Base-by-base conservation (phyloP, 2,113 vertebrate species). In the Sylvia atricapilla region DNA sequence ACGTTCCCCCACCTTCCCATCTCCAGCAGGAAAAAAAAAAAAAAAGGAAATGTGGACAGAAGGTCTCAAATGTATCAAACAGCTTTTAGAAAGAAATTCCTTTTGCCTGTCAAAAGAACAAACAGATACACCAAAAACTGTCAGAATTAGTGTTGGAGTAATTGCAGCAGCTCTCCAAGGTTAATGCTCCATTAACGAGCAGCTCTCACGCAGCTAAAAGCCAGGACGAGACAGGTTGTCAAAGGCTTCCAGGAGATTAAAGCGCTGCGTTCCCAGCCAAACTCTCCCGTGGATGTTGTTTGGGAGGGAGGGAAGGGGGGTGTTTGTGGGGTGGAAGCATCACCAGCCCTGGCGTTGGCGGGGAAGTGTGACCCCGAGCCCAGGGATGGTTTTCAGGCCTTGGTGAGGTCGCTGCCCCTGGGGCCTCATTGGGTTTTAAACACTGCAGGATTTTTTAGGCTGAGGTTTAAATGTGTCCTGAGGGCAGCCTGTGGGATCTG, bases 221-320 rank as follows among this genome's bases (percentile, higher is more conserved):
- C 96, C 90, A 44, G 95, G 93, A 96, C 91, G 89, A 97, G 96
- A 97, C 97, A 97, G 96, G 95, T 96, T 98, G 97, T 97, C 97
- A 97, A 96, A 97, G 97, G 96, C 95, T 96, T 96, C 96, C 75
- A 52, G 93, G 96, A 97, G 97, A 98, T 98, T 95, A 97, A 98
- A 98, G 96, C 94, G 67, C 93, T 76, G 89, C 79, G 25, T 93
- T 97, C 94, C 87, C 92, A 94, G 95, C 93, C 95, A 84, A 93
- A 95, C 79, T 92, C 97, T 95, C 93, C 35, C 21, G 93, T 91
- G 97, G 90, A 64, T 86, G 96, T 86, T 94, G 85, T 95, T 94
- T 82, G 83, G 87, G 25, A 89, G 93, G 85, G 66, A 87, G 94
- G 89, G 82, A 37, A 53, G 59, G 77, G 80, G 64, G 80, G 4